phyloP scores from a whole-genome alignment of 1,140 invertebrate species.

The Drosophila hydei region DNA sequence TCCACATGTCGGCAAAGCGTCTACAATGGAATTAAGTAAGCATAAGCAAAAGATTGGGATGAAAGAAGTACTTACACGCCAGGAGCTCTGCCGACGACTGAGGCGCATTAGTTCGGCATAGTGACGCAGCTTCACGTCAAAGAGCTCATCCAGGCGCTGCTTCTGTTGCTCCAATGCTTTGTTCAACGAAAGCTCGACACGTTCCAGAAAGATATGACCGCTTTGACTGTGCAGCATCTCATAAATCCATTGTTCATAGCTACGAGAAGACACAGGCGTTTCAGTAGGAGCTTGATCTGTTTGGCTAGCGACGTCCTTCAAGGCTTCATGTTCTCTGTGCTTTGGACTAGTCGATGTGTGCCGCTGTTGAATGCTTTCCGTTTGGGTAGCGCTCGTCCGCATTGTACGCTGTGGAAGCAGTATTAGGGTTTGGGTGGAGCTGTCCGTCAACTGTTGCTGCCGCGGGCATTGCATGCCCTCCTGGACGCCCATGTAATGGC shows the following conservation, averaged over 20 bases:
- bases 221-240: slow-evolving; percentile 72
- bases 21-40: slow-evolving; percentile 16
- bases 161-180: slow-evolving; percentile 72
- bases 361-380: not conserved
- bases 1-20: slow-evolving; percentile 52
- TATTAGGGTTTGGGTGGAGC: not conserved
- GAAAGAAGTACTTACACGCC: slow-evolving; percentile 47
- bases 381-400: not conserved
- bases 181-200: slow-evolving; percentile 68
- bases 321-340: no score
- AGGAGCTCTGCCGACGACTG: slow-evolving; percentile 57
- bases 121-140: slow-evolving; percentile 66
- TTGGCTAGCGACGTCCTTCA: not conserved
- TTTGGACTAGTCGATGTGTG: slow-evolving; percentile 10
- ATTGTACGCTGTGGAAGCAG: not conserved
- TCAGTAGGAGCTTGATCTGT: not conserved
- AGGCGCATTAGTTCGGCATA: slow-evolving; percentile 61
- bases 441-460: slow-evolving; percentile 18
- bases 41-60: not conserved
- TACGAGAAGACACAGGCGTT: slow-evolving; percentile 1
- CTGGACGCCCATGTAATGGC: slow-evolving; percentile 65
- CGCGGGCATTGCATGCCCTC: slow-evolving; percentile 35
- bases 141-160: slow-evolving; percentile 51
- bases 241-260: slow-evolving; percentile 70
- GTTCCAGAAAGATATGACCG: slow-evolving; percentile 69